Percentiles rank a stretch among this genome's conserved stretches.
phyloP scores from a whole-genome alignment of 2,113 vertebrate species.

The Archilochus colubris region DNA sequence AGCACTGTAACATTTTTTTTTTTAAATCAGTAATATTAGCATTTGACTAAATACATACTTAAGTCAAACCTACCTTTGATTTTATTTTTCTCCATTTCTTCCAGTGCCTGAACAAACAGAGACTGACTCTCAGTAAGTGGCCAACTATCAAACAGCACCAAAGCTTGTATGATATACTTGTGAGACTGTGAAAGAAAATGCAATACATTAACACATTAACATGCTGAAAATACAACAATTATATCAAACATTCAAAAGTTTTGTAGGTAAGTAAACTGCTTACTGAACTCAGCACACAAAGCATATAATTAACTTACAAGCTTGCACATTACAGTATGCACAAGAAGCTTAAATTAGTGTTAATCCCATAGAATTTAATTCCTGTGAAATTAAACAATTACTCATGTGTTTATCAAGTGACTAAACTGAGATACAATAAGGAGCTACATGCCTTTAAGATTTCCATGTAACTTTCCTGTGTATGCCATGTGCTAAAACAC shows the following conservation, averaged over 20 bases:
- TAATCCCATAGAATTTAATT: slow-evolving; percentile 32
- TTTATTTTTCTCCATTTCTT: slow-evolving; percentile 81
- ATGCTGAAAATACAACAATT: neutral
- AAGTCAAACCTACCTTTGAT: slow-evolving; percentile 77
- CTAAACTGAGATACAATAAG: neutral
- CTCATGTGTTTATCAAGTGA: neutral
- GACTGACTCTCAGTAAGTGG: slow-evolving; percentile 79
- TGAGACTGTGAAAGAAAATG: slow-evolving; percentile 75
- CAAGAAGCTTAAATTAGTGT: neutral
- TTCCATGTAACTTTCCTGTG: neutral
- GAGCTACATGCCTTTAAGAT: slow-evolving; percentile 4
- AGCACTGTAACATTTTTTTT: neutral
- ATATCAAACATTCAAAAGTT: neutral
- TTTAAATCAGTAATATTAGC: neutral
- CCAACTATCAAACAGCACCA: slow-evolving; percentile 87
- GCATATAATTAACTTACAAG: neutral
- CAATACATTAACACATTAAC: slow-evolving; percentile 11
- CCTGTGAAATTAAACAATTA: slow-evolving; percentile 30
- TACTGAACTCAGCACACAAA: slow-evolving; percentile 8
- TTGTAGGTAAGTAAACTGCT: neutral
- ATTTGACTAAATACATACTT: neutral
- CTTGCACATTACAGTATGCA: neutral
- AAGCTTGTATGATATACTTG: slow-evolving; percentile 86
- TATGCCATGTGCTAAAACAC: neutral
- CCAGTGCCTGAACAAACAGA: slow-evolving; percentile 79